phyloP scores from a whole-genome alignment of 1,140 invertebrate genomes.

The Cydia strobilella region DNA sequence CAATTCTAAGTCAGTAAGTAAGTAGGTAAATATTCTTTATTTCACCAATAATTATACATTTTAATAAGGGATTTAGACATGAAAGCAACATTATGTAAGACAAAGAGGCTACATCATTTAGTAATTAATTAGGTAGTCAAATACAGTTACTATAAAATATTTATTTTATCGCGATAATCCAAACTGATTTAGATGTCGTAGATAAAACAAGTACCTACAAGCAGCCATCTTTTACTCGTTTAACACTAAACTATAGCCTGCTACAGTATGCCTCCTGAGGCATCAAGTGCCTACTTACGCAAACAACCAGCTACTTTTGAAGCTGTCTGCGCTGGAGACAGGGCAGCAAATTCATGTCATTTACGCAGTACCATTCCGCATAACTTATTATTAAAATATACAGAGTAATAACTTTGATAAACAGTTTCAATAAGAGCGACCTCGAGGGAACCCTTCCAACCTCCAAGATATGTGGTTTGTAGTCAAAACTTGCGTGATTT shows the following conservation, averaged over 20 bases:
- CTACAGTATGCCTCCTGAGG: too few species aligned
- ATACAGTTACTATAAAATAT: too few species aligned
- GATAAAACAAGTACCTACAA: too few species aligned
- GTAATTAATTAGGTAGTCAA: too few species aligned
- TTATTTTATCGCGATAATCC: too few species aligned
- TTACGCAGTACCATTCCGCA: neutral
- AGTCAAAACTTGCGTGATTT: conserved; percentile 41
- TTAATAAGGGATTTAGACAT: too few species aligned
- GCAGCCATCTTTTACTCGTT: neutral
- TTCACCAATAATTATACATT: too few species aligned
- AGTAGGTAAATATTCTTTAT: too few species aligned
- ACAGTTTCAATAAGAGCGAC: conserved; percentile 4
- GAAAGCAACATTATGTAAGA: too few species aligned
- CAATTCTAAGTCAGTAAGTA: too few species aligned
- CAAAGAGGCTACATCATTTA: too few species aligned
- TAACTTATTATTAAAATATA: neutral
- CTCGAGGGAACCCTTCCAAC: neutral
- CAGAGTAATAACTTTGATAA: conserved; percentile 7
- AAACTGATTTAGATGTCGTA: too few species aligned
- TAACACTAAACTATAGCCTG: neutral
- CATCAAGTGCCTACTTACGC: neutral
- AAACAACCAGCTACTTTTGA: neutral
- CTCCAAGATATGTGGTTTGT: conserved; percentile 22
- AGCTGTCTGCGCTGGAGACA: neutral
- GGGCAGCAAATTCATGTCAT: neutral